A percentile compares a stretch with the other conserved stretches of the same genome.
Evolutionary conservation across 2,888 invertebrate genomes (phyloP).

Genomic region (Perizoma flavofasciatum): DNA sequence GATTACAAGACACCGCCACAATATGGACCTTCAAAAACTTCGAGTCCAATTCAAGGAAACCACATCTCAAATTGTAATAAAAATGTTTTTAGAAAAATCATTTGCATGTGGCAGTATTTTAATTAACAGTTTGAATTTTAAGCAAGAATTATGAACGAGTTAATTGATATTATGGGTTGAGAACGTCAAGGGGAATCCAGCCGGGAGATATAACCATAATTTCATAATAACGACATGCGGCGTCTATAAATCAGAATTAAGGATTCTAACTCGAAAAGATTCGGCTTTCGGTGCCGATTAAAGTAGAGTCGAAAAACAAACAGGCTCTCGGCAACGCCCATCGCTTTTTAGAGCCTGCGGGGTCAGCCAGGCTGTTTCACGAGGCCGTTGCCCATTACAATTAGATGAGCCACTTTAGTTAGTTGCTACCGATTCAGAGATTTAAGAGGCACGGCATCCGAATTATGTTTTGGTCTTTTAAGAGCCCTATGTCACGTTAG

Average conservation of each 20-base stretch:
- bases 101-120: slow-evolving; percentile 43
- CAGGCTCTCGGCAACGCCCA: slow-evolving; percentile 60
- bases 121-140: slow-evolving; percentile 56
- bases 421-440: slow-evolving; percentile 60
- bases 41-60: slow-evolving; percentile 15
- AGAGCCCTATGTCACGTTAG: slow-evolving; percentile 31
- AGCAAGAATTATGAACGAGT: slow-evolving; percentile 68
- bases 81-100: slow-evolving; percentile 17
- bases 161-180: slow-evolving; percentile 77
- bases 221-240: slow-evolving; percentile 73
- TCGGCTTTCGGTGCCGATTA: slow-evolving; percentile 71
- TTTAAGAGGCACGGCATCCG: slow-evolving; percentile 31
- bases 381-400: slow-evolving; percentile 59
- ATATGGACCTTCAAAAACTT: slow-evolving; percentile 5
- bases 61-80: slow-evolving; percentile 14
- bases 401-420: slow-evolving; percentile 58
- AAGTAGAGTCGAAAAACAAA: slow-evolving; percentile 76
- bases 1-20: slow-evolving; percentile 18
- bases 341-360: slow-evolving; percentile 52
- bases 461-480: slow-evolving; percentile 34
- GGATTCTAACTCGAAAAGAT: slow-evolving; percentile 65
- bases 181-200: slow-evolving; percentile 66
- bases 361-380: slow-evolving; percentile 56
- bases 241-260: slow-evolving; percentile 80
- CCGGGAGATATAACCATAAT: slow-evolving; percentile 64